These are phyloP conservation scores for Scaptomyza hsui DNA, from an alignment of 1,140 invertebrate genomes.

Conservation along the genomic window DNA sequence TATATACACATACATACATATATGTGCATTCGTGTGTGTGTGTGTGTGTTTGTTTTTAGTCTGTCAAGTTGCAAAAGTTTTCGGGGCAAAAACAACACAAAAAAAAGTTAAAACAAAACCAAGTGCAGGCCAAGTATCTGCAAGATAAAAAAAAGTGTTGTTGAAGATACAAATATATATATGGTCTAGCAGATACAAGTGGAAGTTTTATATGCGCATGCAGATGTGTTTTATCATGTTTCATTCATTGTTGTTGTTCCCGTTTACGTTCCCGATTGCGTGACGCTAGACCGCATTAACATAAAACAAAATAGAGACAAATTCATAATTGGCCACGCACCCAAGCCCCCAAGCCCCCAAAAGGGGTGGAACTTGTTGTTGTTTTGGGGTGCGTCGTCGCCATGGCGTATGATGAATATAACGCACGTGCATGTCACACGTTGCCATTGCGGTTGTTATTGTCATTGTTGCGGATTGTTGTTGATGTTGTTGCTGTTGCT, in stretches of 20 bases:
- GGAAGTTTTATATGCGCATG: slow-evolving; percentile 62
- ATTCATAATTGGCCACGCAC: slow-evolving; percentile 50
- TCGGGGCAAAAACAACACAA: slow-evolving; percentile 16
- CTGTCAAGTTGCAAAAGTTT: slow-evolving; percentile 50
- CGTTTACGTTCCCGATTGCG: slow-evolving; percentile 20
- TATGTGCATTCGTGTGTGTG: slow-evolving; percentile 32
- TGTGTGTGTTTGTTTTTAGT: slow-evolving; percentile 12
- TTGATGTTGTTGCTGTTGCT: slow-evolving; percentile 21
- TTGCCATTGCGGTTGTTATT: slow-evolving; percentile 36
- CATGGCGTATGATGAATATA: slow-evolving; percentile 77
- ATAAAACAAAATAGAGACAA: slow-evolving; percentile 70
- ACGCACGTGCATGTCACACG: slow-evolving; percentile 74
- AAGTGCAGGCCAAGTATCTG: slow-evolving; percentile 60
- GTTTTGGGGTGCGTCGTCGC: slow-evolving; percentile 51
- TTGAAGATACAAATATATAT: slow-evolving; percentile 4
- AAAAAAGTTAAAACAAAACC: slow-evolving; percentile 13
- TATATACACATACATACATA: slow-evolving; percentile 18
- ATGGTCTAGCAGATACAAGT: slow-evolving; percentile 34
- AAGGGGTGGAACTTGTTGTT: background rate
- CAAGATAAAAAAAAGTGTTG: slow-evolving; percentile 59
- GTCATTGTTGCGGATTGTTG: slow-evolving; percentile 12
- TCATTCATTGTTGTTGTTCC: slow-evolving; percentile 19
- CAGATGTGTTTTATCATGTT: slow-evolving; percentile 55
- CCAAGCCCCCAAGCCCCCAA: background rate
- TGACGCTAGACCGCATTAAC: slow-evolving; percentile 61